A percentile compares a stretch with the other conserved stretches of the same genome.
phyloP scores from a whole-genome alignment of 2,888 invertebrate species.

The Xanthia togata region DNA sequence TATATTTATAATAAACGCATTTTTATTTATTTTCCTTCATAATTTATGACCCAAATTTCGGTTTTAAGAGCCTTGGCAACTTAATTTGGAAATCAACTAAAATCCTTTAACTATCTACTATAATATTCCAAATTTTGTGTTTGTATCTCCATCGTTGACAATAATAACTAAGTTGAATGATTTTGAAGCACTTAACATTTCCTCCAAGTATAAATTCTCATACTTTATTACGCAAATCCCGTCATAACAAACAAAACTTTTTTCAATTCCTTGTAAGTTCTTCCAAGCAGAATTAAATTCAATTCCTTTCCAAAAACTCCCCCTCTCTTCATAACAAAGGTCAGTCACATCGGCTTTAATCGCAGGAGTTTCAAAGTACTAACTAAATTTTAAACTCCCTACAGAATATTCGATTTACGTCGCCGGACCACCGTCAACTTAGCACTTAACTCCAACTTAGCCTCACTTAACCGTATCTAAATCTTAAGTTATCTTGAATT shows the following conservation, averaged over 20 bases:
- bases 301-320: slow-evolving; percentile 20
- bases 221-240: slow-evolving; percentile 28
- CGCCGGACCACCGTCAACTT: slow-evolving; percentile 74
- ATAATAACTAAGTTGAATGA: neutral
- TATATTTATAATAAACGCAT: neutral
- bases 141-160: neutral
- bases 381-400: slow-evolving; percentile 72
- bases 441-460: slow-evolving; percentile 83
- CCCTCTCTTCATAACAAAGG: slow-evolving; percentile 32
- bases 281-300: slow-evolving; percentile 33
- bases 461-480: slow-evolving; percentile 82
- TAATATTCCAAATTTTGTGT: too few relatives aligned
- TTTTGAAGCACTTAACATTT: neutral
- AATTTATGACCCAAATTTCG: too few relatives aligned
- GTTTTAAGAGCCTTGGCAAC: neutral
- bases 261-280: slow-evolving; percentile 30
- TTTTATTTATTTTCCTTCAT: too few relatives aligned
- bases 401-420: slow-evolving; percentile 70
- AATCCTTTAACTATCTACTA: too few relatives aligned
- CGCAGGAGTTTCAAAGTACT: slow-evolving; percentile 54
- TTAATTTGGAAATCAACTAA: neutral
- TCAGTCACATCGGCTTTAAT: slow-evolving; percentile 57
- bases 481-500: slow-evolving; percentile 84
- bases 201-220: slow-evolving; percentile 16
- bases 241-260: slow-evolving; percentile 48